phyloP scores from a whole-genome alignment of 2,113 vertebrate species.

The Salvelinus namaycush region DNA sequence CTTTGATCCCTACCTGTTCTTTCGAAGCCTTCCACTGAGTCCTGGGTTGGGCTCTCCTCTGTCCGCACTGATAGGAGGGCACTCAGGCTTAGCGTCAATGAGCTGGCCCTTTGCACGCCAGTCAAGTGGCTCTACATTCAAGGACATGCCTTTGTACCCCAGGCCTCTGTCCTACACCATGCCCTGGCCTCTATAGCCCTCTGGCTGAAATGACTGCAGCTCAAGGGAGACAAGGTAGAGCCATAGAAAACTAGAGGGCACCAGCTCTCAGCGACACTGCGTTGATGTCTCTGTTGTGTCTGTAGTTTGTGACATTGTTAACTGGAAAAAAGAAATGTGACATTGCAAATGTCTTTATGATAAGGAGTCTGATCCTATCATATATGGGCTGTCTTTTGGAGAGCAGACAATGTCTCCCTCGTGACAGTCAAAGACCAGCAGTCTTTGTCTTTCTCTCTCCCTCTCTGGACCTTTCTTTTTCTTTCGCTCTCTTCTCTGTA shows the following conservation, averaged over 20 bases:
- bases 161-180: slow-evolving; percentile 21
- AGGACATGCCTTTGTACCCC: slow-evolving; percentile 67
- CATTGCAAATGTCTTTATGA: slow-evolving; percentile 23
- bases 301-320: neutral
- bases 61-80: slow-evolving; percentile 57
- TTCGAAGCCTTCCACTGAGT: slow-evolving; percentile 63
- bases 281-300: neutral
- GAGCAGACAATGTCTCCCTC: slow-evolving; percentile 24
- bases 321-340: neutral
- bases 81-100: slow-evolving; percentile 50
- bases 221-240: slow-evolving; percentile 12
- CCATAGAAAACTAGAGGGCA: slow-evolving; percentile 21
- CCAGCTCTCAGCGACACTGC: neutral
- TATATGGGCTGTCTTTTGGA: neutral
- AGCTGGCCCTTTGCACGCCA: slow-evolving; percentile 59
- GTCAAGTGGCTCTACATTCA: slow-evolving; percentile 71
- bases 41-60: slow-evolving; percentile 47
- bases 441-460: slow-evolving; percentile 15
- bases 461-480: slow-evolving; percentile 40
- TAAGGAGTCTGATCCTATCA: slow-evolving; percentile 33
- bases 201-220: slow-evolving; percentile 34
- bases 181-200: slow-evolving; percentile 32
- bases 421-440: neutral
- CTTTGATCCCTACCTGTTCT: slow-evolving; percentile 46
- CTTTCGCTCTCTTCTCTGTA: slow-evolving; percentile 54